Evolutionary conservation across 2,113 vertebrate species (phyloP).

Genomic region (Hylia prasina): DNA sequence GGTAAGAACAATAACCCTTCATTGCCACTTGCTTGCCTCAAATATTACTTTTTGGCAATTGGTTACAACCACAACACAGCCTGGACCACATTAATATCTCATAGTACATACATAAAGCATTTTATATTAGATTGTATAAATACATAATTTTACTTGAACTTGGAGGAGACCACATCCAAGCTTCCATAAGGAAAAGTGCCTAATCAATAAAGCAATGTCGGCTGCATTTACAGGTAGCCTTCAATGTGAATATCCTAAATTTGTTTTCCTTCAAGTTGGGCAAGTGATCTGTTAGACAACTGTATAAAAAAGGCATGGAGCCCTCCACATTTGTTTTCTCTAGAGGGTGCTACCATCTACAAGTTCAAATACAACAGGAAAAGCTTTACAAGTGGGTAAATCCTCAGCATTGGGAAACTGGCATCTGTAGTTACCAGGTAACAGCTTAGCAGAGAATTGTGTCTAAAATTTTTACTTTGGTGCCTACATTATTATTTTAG

Average conservation of each 20-base stretch:
- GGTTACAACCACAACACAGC: not conserved
- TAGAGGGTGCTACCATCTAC: not conserved
- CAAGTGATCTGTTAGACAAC: not conserved
- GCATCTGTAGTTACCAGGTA: not conserved
- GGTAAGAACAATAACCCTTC: not conserved
- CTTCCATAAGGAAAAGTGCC: not conserved
- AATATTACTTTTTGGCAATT: not conserved
- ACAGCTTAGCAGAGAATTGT: not conserved
- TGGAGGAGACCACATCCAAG: not conserved
- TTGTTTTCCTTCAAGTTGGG: not conserved
- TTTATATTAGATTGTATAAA: not conserved
- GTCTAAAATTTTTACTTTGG: not conserved
- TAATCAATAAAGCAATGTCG: not conserved
- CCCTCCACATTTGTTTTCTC: not conserved
- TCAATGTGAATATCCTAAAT: not conserved
- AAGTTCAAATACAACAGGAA: not conserved
- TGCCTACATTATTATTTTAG: not conserved
- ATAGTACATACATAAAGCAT: not conserved
- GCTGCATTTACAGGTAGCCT: not conserved
- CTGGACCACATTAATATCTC: not conserved
- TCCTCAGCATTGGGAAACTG: not conserved
- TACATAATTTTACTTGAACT: not conserved
- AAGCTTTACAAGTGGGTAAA: not conserved
- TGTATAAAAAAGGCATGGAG: not conserved
- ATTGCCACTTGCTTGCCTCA: not conserved